These are phyloP conservation scores for Triplophysa dalaica DNA, from an alignment of 2,113 vertebrate genomes.

Conservation along the genomic window DNA sequence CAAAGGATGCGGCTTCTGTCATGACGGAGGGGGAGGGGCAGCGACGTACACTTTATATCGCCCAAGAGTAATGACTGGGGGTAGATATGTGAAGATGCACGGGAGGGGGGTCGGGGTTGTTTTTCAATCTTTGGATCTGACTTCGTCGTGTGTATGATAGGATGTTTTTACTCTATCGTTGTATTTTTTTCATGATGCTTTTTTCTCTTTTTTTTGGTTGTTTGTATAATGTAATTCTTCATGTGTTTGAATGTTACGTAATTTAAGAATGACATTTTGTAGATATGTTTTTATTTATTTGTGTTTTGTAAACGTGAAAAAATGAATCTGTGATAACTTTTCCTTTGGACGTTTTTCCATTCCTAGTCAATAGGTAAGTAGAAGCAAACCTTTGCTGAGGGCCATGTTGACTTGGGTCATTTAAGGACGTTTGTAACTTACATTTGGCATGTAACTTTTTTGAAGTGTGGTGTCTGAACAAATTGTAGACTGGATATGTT, in stretches of 20 bases:
- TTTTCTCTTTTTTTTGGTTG: conserved; percentile 40
- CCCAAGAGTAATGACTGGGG: conserved; percentile 34
- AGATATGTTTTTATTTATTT: conserved; percentile 46
- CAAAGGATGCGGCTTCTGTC: conserved; percentile 45
- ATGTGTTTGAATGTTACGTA: neutral
- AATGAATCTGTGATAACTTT: conserved; percentile 8
- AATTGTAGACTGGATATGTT: neutral
- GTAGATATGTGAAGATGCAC: conserved; percentile 41
- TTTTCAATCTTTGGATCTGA: conserved; percentile 23
- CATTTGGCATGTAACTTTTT: neutral
- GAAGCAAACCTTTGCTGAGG: neutral
- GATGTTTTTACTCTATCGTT: conserved; percentile 30
- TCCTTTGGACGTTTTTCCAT: conserved; percentile 43
- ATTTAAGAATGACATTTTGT: too few relatives aligned
- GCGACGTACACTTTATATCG: conserved; percentile 35
- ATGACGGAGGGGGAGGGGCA: conserved; percentile 51
- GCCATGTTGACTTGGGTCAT: neutral
- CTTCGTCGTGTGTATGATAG: conserved; percentile 15
- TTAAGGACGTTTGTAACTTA: neutral
- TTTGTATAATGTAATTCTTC: conserved; percentile 63
- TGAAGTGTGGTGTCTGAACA: neutral
- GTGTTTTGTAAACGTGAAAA: conserved; percentile 16
- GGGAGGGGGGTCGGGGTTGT: conserved; percentile 56
- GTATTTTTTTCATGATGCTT: conserved; percentile 35
- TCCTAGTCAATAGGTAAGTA: conserved; percentile 35